Percentiles rank a stretch among this genome's conserved stretches.
phyloP scores from a whole-genome alignment of 1,140 invertebrate genomes.

The Paracyclopina nana region DNA sequence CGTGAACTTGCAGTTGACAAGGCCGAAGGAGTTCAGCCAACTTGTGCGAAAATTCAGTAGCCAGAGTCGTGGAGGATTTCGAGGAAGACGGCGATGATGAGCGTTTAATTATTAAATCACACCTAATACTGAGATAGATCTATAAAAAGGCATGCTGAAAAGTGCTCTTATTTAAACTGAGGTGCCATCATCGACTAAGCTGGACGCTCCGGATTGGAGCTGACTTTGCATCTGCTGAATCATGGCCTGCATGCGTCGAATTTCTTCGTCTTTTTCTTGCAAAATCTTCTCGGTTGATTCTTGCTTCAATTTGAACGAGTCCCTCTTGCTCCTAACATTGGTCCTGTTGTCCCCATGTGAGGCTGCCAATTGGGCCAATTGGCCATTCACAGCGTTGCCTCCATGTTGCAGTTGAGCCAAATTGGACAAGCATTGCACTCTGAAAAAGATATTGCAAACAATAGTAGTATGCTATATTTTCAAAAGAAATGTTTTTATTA shows the following conservation, averaged over 20 bases:
- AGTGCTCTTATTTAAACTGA: too few relatives aligned
- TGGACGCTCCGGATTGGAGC: slow-evolving; percentile 48
- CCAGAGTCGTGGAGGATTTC: too few relatives aligned
- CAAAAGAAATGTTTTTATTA: slow-evolving; percentile 15
- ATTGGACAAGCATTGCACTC: slow-evolving; percentile 8
- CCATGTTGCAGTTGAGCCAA: slow-evolving; percentile 7
- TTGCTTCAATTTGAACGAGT: slow-evolving; percentile 3
- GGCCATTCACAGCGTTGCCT: neutral
- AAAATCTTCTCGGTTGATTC: slow-evolving; percentile 13
- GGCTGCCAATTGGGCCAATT: too few relatives aligned
- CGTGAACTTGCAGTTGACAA: too few relatives aligned
- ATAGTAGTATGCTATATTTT: neutral
- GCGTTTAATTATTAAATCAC: too few relatives aligned
- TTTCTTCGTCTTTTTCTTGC: slow-evolving; percentile 15
- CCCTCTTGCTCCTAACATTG: neutral
- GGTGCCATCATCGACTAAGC: too few relatives aligned
- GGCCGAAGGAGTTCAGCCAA: too few relatives aligned
- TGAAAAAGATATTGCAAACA: slow-evolving; percentile 21
- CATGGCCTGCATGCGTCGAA: slow-evolving; percentile 42
- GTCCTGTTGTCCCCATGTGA: too few relatives aligned
- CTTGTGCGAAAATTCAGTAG: too few relatives aligned
- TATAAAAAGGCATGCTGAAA: too few relatives aligned
- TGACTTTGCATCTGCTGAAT: slow-evolving; percentile 90
- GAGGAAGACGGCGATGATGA: too few relatives aligned
- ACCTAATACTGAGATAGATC: too few relatives aligned